Conservation (phyloP, 2,797 vertebrate species). For the Siniperca undulata region DNA sequence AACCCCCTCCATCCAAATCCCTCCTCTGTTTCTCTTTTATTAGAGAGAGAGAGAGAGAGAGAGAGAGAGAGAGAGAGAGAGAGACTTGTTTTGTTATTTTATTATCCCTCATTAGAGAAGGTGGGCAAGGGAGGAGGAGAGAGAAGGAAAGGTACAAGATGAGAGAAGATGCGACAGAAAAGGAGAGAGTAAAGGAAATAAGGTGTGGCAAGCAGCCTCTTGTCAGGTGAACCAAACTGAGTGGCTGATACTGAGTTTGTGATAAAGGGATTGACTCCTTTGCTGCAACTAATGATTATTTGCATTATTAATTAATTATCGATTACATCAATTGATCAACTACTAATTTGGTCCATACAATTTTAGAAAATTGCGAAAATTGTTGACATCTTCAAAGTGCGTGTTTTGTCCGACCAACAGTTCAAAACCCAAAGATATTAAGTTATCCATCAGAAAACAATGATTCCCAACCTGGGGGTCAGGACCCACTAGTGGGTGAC, state of each 20-base stretch:
- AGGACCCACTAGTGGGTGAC: no score
- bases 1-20: constrained; percentile 13
- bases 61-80: neutral
- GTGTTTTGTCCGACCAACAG: neutral
- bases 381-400: neutral
- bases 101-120: constrained; percentile 66
- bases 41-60: no score
- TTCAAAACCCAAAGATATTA: neutral
- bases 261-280: neutral
- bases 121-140: constrained; percentile 35
- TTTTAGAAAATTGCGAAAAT: neutral
- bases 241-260: neutral
- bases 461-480: neutral
- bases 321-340: neutral
- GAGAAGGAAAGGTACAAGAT: constrained; percentile 50
- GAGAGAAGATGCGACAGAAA: constrained; percentile 61
- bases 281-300: neutral
- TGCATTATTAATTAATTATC: neutral
- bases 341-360: no score
- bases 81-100: constrained; percentile 76
- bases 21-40: constrained; percentile 6
- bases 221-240: neutral
- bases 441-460: neutral
- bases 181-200: constrained; percentile 15
- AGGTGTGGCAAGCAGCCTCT: constrained; percentile 60